Evolutionary conservation across 2,797 vertebrate genomes (phyloP).

Genomic region (Clamator glandarius): DNA sequence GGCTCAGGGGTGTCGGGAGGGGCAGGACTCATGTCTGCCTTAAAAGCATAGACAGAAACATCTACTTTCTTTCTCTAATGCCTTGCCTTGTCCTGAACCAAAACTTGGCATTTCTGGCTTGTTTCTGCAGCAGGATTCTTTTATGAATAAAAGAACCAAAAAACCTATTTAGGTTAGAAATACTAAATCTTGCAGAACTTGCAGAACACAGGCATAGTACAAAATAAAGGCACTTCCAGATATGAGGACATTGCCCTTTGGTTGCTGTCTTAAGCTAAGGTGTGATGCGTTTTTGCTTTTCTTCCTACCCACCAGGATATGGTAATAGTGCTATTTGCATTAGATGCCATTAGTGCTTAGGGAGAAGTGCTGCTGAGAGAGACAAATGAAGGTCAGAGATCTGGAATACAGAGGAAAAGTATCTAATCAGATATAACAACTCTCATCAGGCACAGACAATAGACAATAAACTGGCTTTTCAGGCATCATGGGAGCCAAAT

Average conservation of each 20-base stretch:
- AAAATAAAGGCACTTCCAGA: neutral
- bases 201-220: neutral
- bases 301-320: neutral
- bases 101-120: neutral
- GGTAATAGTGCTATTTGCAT: neutral
- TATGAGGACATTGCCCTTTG: neutral
- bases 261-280: neutral
- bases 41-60: neutral
- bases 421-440: constrained; percentile 16
- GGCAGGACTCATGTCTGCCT: neutral
- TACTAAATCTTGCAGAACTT: neutral
- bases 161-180: neutral
- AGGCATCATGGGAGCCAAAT: neutral
- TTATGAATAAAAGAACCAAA: neutral
- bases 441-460: constrained; percentile 28
- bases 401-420: neutral
- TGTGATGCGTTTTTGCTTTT: neutral
- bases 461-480: constrained; percentile 14
- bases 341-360: neutral
- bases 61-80: neutral
- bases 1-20: neutral
- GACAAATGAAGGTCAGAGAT: neutral
- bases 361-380: neutral
- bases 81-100: neutral
- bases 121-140: neutral